These are phyloP conservation scores for Drosophila ananassae DNA, from an alignment of 1,140 invertebrate species.

Conservation along the genomic window DNA sequence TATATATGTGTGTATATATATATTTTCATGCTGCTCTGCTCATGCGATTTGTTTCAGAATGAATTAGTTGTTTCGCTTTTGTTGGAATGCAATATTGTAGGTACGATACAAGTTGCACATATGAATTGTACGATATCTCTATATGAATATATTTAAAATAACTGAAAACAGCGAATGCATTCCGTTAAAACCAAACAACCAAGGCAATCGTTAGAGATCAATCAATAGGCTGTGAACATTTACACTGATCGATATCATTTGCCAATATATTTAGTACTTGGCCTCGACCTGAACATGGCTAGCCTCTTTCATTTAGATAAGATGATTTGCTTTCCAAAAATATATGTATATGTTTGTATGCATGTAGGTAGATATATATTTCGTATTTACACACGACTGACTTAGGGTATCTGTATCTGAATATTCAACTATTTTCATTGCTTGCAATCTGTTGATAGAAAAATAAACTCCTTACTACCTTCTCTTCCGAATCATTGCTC, in stretches of 20 bases:
- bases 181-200: slow-evolving; percentile 56
- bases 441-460: slow-evolving; percentile 70
- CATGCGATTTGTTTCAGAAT: slow-evolving; percentile 22
- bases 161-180: slow-evolving; percentile 53
- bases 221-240: slow-evolving; percentile 50
- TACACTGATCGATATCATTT: slow-evolving; percentile 41
- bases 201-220: slow-evolving; percentile 36
- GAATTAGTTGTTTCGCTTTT: slow-evolving; percentile 31
- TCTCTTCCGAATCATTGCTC: slow-evolving; percentile 10
- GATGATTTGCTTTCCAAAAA: slow-evolving; percentile 64
- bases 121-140: slow-evolving; percentile 54
- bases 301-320: slow-evolving; percentile 39
- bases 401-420: slow-evolving; percentile 38
- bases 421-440: slow-evolving; percentile 47
- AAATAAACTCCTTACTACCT: slow-evolving; percentile 61
- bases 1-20: slow-evolving; percentile 51
- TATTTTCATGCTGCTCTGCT: slow-evolving; percentile 33
- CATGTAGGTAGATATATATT: slow-evolving; percentile 48
- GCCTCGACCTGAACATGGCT: slow-evolving; percentile 25
- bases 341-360: slow-evolving; percentile 57
- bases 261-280: slow-evolving; percentile 46
- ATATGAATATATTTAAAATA: slow-evolving; percentile 32
- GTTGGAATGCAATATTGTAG: slow-evolving; percentile 41
- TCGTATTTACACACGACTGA: slow-evolving; percentile 53
- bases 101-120: slow-evolving; percentile 62